Conservation (phyloP, 2,888 invertebrate species). For the Sarcophaga caerulescens region DNA sequence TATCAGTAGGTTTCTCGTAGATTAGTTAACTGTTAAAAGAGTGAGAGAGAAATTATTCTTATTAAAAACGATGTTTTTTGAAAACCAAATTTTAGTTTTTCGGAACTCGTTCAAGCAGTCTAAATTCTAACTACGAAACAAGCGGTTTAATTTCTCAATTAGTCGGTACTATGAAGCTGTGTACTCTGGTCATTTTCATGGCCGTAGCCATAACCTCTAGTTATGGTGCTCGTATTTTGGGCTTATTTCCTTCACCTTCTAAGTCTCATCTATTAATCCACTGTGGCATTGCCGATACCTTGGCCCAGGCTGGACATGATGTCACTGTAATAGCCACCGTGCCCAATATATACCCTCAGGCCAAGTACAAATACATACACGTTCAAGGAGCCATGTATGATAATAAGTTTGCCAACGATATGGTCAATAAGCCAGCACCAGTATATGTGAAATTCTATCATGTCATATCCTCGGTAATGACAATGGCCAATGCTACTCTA, state of each 20-base stretch:
- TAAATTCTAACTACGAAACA: not conserved
- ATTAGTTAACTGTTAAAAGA: too few species aligned
- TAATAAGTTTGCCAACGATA: slow-evolving; percentile 40
- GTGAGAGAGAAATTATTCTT: too few species aligned
- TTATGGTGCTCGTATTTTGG: slow-evolving; percentile 42
- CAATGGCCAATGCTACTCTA: slow-evolving; percentile 55
- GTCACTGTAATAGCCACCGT: slow-evolving; percentile 47
- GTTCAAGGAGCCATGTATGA: not conserved
- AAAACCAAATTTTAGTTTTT: too few species aligned
- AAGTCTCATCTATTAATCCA: slow-evolving; percentile 71
- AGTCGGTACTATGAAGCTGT: not conserved
- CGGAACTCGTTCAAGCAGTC: not conserved
- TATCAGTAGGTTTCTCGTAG: too few species aligned
- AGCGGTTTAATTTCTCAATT: not conserved
- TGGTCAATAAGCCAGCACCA: slow-evolving; percentile 60
- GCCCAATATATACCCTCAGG: slow-evolving; percentile 22
- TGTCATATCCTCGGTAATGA: slow-evolving; percentile 2
- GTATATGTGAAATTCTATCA: slow-evolving; percentile 59
- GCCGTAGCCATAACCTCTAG: not conserved
- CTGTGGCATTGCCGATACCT: slow-evolving; percentile 67
- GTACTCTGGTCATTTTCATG: not conserved
- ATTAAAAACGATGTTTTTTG: too few species aligned
- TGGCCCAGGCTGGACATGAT: slow-evolving; percentile 71
- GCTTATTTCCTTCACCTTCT: slow-evolving; percentile 65
- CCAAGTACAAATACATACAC: slow-evolving; percentile 43